Base-by-base conservation (phyloP, 2,888 invertebrate genomes). In the Dasypolia templi region DNA sequence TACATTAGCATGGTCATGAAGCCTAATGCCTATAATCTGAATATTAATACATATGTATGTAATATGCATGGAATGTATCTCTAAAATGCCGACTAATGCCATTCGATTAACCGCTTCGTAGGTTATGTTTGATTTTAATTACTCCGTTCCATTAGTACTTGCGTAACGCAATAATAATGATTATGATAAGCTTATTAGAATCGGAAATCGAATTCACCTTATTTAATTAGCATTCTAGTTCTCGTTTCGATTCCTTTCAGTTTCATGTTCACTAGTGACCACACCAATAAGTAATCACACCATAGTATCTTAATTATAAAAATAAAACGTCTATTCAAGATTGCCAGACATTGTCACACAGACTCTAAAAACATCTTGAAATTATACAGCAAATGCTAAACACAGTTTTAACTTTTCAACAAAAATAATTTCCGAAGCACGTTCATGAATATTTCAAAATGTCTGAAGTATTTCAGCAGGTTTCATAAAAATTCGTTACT, bases 111-210 rank as follows among this genome's bases (percentile, higher is more conserved):
- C 63, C 35, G 46, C 53, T 72, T 59, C 58, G 46, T 62, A 61
- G 46, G 35, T 68, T 65, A 64, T 79, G 79, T 75, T 75, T 71
- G 58, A 55, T 69, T 83, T 72, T 83, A 81, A 83, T 75, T 81
- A 67, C n/a, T 53, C n/a, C 53, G 42, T 65, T 69, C 32, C 22
- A 68, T 68, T 64, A 72, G 22, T 61, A 29, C 22, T 65, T 65
- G 22, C 67, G 63, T n/a, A 35, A 55, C 44, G 26, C 6, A 53
- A 46, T 77, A 11, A 35, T 14, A 39, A 46, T 68, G 22, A 49
- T 11, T 55, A 46, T 29, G 42, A 55, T 55, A 14, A 61, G 5
- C 14, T 22, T 29, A 56, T 77, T 46, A 19, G 32, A 78, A 44
- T 32, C 4, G 39, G 22, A 22, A 61, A 19, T 53, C 42, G 6